Base-by-base conservation (phyloP, 2,888 invertebrate species). In the Neocrepidodera transversa region DNA sequence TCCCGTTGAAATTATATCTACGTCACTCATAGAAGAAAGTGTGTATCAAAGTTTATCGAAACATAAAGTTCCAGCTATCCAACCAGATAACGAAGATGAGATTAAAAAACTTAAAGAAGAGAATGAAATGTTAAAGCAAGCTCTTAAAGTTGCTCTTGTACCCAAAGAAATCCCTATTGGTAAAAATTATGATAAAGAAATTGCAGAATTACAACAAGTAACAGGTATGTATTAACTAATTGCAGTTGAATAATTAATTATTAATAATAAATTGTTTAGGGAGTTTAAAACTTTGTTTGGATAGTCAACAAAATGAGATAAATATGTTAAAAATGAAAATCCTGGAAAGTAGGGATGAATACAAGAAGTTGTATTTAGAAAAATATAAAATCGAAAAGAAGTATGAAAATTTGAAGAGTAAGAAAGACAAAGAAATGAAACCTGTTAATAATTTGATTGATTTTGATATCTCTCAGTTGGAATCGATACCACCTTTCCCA, bases 401-500 rank as follows among this genome's bases (percentile, higher is more conserved):
- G 26, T 73, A 70, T 58, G 70, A 70, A 4, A 61, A 65, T 50
- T 62, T 66, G 55, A 66, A 35, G 56, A 56, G 14, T 36, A 62
- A 48, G 36, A 60, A 45, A 38, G 64, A 59, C 16, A 57, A 45
- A 4, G 49, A 48, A 35, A 40, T 20, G 7, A 65, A 65, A 51
- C 54, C 43, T 6, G 11, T 63, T 43, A 55, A 62, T 42, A 67
- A 68, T 55, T 40, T 38, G 10, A 36, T 61, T 50, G 66, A 66
- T 52, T 70, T 68, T 53, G 71, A 74, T 56, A 62, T 74, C 43
- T 71, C 68, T 20, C 71, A 71, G 28, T 62, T 75, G 42, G 64
- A 72, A 48, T 67, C 73, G 1, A 66, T 75, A 5, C 75, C 75
- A n/a, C 71, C 74, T 3, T 75, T 74, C 61, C 74, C 75, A 5